These are phyloP conservation scores for Drosophila vallismaia DNA, from an alignment of 2,888 invertebrate species.

Conservation along the genomic window DNA sequence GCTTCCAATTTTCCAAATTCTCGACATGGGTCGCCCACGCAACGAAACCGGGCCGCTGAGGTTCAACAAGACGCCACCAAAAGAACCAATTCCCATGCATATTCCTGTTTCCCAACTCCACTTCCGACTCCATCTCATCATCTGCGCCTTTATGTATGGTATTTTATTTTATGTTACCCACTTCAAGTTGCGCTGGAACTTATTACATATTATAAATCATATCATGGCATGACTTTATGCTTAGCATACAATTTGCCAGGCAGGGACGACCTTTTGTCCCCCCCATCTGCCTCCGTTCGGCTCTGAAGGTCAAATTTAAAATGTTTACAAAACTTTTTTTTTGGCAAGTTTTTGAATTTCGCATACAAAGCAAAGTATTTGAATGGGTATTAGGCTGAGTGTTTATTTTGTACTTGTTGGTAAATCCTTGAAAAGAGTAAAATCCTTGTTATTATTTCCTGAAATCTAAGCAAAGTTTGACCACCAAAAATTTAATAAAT, in stretches of 20 bases:
- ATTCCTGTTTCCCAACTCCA: slow-evolving; percentile 16
- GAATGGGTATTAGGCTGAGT: slow-evolving; percentile 1
- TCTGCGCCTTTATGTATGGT: slow-evolving; percentile 52
- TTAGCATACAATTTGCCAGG: slow-evolving; percentile 61
- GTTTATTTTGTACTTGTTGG: not conserved
- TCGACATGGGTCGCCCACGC: slow-evolving; percentile 35
- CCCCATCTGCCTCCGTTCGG: slow-evolving; percentile 13
- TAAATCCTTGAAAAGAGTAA: not conserved
- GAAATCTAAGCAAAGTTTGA: not conserved
- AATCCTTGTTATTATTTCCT: not conserved
- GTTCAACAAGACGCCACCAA: slow-evolving; percentile 11
- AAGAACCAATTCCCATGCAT: slow-evolving; percentile 48
- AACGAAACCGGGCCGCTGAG: slow-evolving; percentile 24
- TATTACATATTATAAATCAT: slow-evolving; percentile 76
- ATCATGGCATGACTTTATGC: slow-evolving; percentile 71
- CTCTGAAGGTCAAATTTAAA: slow-evolving; percentile 35
- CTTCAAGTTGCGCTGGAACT: slow-evolving; percentile 68
- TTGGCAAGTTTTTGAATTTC: slow-evolving; percentile 5
- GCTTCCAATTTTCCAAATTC: slow-evolving; percentile 41
- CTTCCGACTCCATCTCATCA: not conserved
- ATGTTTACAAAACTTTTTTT: slow-evolving; percentile 22
- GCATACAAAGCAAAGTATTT: not conserved
- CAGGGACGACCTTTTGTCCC: slow-evolving; percentile 46
- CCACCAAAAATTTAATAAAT: slow-evolving; percentile 1
- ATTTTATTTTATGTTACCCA: slow-evolving; percentile 62